Percentiles rank a stretch among this genome's conserved stretches.
phyloP scores from a whole-genome alignment of 2,113 vertebrate genomes.

The Coracopsis vasa region DNA sequence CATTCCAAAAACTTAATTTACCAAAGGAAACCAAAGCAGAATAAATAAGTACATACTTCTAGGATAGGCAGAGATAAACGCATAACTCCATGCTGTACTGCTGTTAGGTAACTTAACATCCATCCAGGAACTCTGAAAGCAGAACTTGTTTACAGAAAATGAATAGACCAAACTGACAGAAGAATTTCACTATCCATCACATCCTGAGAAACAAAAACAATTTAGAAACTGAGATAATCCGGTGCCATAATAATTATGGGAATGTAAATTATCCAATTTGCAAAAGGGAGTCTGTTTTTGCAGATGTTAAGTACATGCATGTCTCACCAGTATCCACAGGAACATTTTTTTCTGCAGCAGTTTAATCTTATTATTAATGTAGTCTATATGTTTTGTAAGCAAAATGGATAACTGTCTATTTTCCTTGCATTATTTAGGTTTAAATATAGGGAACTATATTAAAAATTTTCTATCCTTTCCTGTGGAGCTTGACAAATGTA shows the following conservation, averaged over 20 bases:
- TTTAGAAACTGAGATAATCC: neutral
- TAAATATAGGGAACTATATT: neutral
- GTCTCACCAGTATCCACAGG: neutral
- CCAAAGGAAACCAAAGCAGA: neutral
- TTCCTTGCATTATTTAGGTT: neutral
- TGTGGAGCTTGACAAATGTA: neutral
- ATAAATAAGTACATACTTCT: neutral
- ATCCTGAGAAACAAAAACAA: neutral
- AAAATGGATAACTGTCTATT: neutral
- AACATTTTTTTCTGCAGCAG: neutral
- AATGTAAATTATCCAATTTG: neutral
- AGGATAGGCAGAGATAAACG: neutral
- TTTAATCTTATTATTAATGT: neutral
- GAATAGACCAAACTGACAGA: neutral
- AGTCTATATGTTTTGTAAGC: neutral
- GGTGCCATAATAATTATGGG: neutral
- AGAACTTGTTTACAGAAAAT: neutral
- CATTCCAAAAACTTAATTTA: neutral
- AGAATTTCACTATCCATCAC: neutral
- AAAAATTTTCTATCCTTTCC: neutral
- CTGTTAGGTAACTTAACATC: neutral
- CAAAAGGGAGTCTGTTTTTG: neutral
- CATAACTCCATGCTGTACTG: neutral
- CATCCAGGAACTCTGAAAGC: neutral
- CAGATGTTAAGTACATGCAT: neutral